Conservation (phyloP, 1,140 invertebrate genomes). For the Macrobrachium rosenbergii region DNA sequence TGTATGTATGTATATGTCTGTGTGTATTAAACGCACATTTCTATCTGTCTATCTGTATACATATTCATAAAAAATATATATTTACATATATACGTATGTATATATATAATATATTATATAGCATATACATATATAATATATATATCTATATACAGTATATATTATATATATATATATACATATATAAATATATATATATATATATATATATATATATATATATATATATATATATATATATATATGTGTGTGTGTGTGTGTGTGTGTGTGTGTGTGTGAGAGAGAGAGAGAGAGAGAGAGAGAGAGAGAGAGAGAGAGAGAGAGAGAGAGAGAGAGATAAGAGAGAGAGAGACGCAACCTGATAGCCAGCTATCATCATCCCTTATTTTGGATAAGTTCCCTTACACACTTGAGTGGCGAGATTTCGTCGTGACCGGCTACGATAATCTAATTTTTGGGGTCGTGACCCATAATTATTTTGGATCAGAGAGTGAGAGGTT, state of each 20-base stretch:
- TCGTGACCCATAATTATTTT: no score
- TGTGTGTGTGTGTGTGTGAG: neutral
- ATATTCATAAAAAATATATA: neutral
- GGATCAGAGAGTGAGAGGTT: no score
- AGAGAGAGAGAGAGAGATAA: constrained; percentile 20
- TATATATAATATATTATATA: neutral
- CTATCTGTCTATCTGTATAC: neutral
- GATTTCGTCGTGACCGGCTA: no score
- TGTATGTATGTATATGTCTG: neutral
- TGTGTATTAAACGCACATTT: no score
- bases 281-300: constrained; percentile 14
- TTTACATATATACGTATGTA: neutral
- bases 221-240: neutral
- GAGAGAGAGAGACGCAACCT: neutral
- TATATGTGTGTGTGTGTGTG: neutral
- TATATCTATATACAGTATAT: constrained; percentile 8
- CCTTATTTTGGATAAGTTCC: no score
- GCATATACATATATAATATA: constrained; percentile 2
- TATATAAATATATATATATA: constrained; percentile 18
- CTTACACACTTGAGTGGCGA: no score
- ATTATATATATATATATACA: neutral
- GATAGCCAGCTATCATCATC: neutral
- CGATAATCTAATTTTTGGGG: no score
- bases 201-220: constrained; percentile 4
- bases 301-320: constrained; percentile 15